Base-by-base conservation (phyloP, 2,113 vertebrate genomes). In the Rhea pennata region DNA sequence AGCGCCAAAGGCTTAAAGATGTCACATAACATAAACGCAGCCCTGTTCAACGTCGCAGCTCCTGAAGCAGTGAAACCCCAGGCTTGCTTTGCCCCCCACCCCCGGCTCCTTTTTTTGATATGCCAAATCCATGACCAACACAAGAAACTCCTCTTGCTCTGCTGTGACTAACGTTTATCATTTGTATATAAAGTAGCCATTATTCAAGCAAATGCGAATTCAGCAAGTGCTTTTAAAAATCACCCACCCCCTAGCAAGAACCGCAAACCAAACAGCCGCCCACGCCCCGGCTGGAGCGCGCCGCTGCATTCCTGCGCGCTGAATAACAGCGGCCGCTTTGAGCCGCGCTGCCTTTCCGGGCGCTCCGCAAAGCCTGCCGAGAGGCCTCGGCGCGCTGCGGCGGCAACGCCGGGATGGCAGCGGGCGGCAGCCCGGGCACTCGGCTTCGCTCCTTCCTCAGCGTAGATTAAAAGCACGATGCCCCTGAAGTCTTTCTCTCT, bases 191-290 rank as follows among this genome's bases (percentile, higher is more conserved):
- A 97, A 98, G 97, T 92, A 80, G 96, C 93, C 90, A 88, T 97
- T 98, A 98, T 98, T 98, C 98, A 95, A 95, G 87, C 97, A 97
- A 98, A 97, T 96, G 98, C 97, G 96, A 94, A 98, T 98, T 97
- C 95, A 94, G 97, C 97, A 96, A 97, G 97, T 95, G 88, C 96
- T 96, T 95, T 96, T 76, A 16, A 97, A 93, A 97, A 96, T 95
- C 96, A 97, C 90, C 95, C 96, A 97, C 96, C 97, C 98, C 97
- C 96, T 78, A 93, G 96, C 92, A 73, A 96, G 93, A 97, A 97
- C 98, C 98, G 94, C 98, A 98, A 98, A 98, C 92, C 97, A 98
- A 98, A 98, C 98, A 97, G 93, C 96, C 95, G 92, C 98, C 98
- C 98, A 98, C 98, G 89, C 96, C 96, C 97, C 93, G 95, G 96